phyloP scores from a whole-genome alignment of 2,797 vertebrate genomes.

The Malacoraja senta region DNA sequence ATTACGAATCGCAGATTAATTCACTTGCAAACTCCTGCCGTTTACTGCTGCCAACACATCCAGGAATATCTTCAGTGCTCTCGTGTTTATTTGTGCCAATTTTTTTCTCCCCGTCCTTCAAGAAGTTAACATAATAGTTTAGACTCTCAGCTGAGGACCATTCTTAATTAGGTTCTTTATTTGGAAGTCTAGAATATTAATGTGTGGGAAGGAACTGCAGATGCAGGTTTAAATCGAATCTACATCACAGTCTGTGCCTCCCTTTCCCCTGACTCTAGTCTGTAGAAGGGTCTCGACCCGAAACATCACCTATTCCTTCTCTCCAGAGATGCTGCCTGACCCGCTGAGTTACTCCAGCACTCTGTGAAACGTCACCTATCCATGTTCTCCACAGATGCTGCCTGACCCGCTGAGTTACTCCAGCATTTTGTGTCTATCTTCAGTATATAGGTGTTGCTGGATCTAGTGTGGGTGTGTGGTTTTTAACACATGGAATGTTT shows the following conservation, averaged over 20 bases:
- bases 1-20: not conserved
- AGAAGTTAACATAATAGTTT: not conserved
- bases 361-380: too few relatives aligned
- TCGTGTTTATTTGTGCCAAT: not conserved
- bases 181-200: not conserved
- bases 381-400: too few relatives aligned
- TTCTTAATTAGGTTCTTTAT: not conserved
- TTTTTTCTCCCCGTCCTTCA: not conserved
- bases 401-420: too few relatives aligned
- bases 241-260: too few relatives aligned
- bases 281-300: too few relatives aligned
- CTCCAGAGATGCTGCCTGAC: too few relatives aligned
- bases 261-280: too few relatives aligned
- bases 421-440: too few relatives aligned
- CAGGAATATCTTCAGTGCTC: not conserved
- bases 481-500: not conserved
- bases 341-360: too few relatives aligned
- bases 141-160: not conserved
- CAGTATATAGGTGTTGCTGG: not conserved
- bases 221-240: too few relatives aligned
- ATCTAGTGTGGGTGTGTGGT: not conserved
- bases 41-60: not conserved
- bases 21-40: not conserved
- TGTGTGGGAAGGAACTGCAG: not conserved
- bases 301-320: too few relatives aligned